Percentiles rank a stretch among this genome's conserved stretches.
Evolutionary conservation across 2,797 vertebrate genomes (phyloP).

Genomic region (Sebastes ruberrimus): DNA sequence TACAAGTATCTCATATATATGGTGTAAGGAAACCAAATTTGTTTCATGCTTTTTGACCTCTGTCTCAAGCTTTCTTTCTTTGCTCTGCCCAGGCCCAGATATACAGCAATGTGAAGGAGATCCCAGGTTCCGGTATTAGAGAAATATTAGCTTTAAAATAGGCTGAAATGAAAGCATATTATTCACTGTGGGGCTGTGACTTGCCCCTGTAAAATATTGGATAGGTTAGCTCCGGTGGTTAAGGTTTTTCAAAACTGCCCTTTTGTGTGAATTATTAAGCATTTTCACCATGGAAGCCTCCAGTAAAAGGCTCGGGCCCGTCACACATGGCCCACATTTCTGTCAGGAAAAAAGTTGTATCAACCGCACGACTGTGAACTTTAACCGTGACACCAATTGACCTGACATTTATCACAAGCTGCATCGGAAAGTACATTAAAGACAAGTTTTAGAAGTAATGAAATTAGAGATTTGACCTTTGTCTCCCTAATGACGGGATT

Average conservation of each 20-base stretch:
- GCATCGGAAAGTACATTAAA: conserved; percentile 24
- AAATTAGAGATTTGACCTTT: conserved; percentile 40
- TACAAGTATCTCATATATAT: background rate
- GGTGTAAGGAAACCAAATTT: background rate
- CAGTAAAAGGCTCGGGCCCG: conserved; percentile 19
- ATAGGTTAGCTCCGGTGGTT: conserved; percentile 47
- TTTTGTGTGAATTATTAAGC: conserved; percentile 69
- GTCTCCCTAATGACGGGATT: conserved; percentile 5
- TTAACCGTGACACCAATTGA: conserved; percentile 33
- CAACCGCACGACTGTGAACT: conserved; percentile 33
- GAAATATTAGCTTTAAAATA: conserved; percentile 49
- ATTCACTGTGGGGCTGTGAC: conserved; percentile 26
- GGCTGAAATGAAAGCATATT: conserved; percentile 47
- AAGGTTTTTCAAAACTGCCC: conserved; percentile 55
- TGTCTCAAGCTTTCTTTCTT: conserved; percentile 1
- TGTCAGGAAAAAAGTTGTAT: conserved; percentile 28
- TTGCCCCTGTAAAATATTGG: conserved; percentile 20
- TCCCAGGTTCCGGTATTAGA: conserved; percentile 28
- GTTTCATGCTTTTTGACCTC: background rate
- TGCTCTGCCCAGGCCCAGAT: conserved; percentile 8
- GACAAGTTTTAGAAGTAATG: conserved; percentile 9
- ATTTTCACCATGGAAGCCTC: conserved; percentile 51
- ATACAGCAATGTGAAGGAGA: conserved; percentile 25
- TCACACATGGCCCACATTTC: conserved; percentile 32
- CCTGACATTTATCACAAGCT: conserved; percentile 51